Conservation (phyloP, 2,888 invertebrate genomes). For the Mesodorylaimus sp. region DNA sequence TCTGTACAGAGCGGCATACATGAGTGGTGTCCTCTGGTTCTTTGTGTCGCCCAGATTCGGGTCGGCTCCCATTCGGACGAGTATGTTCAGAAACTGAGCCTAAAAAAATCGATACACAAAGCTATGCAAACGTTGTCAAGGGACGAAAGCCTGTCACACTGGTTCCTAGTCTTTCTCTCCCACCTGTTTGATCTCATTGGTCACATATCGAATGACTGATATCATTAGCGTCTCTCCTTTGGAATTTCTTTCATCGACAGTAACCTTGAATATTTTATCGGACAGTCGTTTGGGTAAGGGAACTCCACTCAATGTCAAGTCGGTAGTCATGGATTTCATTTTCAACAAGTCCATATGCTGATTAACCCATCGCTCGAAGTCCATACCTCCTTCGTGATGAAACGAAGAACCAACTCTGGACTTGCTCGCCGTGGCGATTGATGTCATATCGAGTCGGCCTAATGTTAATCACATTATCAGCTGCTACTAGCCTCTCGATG, state of each 20-base stretch:
- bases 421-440: too few species aligned
- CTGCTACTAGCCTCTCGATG: too few species aligned
- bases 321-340: neutral
- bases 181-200: conserved; percentile 9
- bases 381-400: too few species aligned
- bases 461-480: too few species aligned
- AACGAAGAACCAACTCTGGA: too few species aligned
- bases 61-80: conserved; percentile 8
- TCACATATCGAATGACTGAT: conserved; percentile 10
- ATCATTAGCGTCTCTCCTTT: conserved; percentile 10
- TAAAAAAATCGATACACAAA: conserved; percentile 1
- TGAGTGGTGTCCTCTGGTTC: conserved; percentile 6
- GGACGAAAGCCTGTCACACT: too few species aligned
- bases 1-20: conserved; percentile 8
- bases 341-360: neutral
- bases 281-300: conserved; percentile 5
- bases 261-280: conserved; percentile 2
- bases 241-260: conserved; percentile 7
- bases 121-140: too few species aligned
- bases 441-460: too few species aligned
- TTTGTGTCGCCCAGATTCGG: neutral
- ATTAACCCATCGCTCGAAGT: neutral
- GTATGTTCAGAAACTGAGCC: conserved; percentile 6
- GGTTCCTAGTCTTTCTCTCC: too few species aligned
- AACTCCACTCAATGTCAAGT: neutral